A percentile compares a stretch with the other conserved stretches of the same genome.
Conservation (phyloP, 2,888 invertebrate genomes). For the Patella depressa region DNA sequence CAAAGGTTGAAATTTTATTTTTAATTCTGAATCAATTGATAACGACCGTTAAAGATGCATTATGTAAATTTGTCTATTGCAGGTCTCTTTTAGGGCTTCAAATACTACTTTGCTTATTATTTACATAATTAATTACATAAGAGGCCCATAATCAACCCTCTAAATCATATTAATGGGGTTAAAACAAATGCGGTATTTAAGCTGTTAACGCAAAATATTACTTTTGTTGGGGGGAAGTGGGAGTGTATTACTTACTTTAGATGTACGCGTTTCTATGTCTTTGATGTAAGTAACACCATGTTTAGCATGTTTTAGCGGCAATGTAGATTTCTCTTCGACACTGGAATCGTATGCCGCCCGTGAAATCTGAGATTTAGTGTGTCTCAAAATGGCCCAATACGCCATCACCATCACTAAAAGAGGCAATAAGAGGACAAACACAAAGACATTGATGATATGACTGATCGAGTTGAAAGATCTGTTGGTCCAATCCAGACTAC, state of each 20-base stretch:
- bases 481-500: conserved; percentile 30
- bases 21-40: too few species aligned
- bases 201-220: too few species aligned
- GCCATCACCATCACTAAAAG: conserved; percentile 12
- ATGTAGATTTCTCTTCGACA: background rate
- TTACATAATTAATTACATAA: too few species aligned
- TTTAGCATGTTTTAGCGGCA: background rate
- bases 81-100: too few species aligned
- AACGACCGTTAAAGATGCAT: too few species aligned
- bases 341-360: background rate
- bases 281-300: background rate
- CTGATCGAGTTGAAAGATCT: background rate
- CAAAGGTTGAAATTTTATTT: too few species aligned
- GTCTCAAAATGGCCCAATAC: conserved; percentile 14
- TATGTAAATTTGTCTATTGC: too few species aligned
- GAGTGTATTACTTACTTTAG: conserved; percentile 12
- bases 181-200: too few species aligned
- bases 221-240: too few species aligned
- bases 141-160: too few species aligned
- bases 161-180: too few species aligned
- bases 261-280: conserved; percentile 13
- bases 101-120: too few species aligned
- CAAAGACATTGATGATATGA: conserved; percentile 18
- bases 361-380: conserved; percentile 16
- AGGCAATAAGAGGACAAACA: conserved; percentile 22